These are phyloP conservation scores for Atrichornis clamosus DNA, from an alignment of 2,113 vertebrate species.

Conservation along the genomic window DNA sequence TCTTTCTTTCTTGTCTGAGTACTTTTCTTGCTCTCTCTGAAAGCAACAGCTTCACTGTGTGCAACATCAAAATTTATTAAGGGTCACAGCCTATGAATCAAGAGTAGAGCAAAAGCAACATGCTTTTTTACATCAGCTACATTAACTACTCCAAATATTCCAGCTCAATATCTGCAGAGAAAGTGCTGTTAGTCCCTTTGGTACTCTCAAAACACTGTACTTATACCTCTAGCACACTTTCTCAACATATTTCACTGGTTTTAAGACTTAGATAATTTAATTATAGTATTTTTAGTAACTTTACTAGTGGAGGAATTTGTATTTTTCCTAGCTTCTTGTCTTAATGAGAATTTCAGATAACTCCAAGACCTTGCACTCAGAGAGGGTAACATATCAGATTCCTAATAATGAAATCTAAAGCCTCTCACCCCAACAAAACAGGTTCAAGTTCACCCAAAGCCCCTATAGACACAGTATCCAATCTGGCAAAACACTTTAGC, in stretches of 20 bases:
- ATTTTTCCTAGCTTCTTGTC: conserved; percentile 37
- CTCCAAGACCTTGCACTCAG: neutral
- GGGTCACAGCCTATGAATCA: conserved; percentile 47
- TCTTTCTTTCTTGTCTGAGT: neutral
- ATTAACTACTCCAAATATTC: neutral
- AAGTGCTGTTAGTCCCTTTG: neutral
- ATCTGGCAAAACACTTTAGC: conserved; percentile 39
- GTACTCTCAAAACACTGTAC: neutral
- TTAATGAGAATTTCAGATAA: conserved; percentile 61
- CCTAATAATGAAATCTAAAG: conserved; percentile 43
- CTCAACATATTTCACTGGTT: conserved; percentile 4
- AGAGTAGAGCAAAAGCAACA: neutral
- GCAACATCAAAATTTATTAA: conserved; percentile 32
- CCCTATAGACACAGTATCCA: neutral
- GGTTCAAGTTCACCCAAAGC: conserved; percentile 26
- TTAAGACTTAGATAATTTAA: conserved; percentile 48
- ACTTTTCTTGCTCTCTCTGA: conserved; percentile 9
- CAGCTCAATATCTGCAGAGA: neutral
- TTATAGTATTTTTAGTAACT: conserved; percentile 42
- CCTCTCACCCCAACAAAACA: conserved; percentile 14
- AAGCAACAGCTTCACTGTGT: conserved; percentile 13
- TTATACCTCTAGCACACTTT: neutral
- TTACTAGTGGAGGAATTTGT: neutral
- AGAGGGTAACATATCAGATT: neutral
- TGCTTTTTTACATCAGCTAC: neutral